Conservation (phyloP, 2,888 invertebrate genomes). For the Andrena haemorrhoa region DNA sequence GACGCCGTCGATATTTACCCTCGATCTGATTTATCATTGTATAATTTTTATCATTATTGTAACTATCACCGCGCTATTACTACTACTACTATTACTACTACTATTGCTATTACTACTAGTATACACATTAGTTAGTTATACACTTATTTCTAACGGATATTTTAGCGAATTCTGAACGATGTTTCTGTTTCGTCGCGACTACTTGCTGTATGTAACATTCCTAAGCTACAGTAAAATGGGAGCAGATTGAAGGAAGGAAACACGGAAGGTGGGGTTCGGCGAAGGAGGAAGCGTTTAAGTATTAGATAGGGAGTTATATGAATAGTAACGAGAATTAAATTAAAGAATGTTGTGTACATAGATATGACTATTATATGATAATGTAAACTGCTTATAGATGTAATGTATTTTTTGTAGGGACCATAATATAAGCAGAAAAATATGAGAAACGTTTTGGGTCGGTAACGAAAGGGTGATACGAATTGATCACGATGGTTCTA, state of each 20-base stretch:
- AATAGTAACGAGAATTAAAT: conserved; percentile 54
- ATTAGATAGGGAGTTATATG: conserved; percentile 65
- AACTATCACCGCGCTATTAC: conserved; percentile 25
- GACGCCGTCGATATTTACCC: neutral
- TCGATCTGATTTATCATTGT: neutral
- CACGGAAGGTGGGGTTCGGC: neutral
- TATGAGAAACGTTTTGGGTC: conserved; percentile 55
- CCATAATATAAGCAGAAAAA: conserved; percentile 79
- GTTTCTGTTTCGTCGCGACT: conserved; percentile 54
- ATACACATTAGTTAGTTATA: conserved; percentile 43
- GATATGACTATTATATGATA: conserved; percentile 68
- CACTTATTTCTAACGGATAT: conserved; percentile 48
- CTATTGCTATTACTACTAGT: conserved; percentile 29
- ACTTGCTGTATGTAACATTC: conserved; percentile 70
- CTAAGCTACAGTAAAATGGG: conserved; percentile 50
- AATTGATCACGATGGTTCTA: conserved; percentile 48
- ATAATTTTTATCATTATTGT: conserved; percentile 26
- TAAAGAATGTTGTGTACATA: conserved; percentile 74
- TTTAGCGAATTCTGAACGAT: conserved; percentile 42
- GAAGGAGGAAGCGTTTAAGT: conserved; percentile 51
- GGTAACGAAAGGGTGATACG: conserved; percentile 59
- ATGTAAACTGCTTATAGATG: conserved; percentile 81
- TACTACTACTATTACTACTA: conserved; percentile 33
- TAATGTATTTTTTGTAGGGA: conserved; percentile 83
- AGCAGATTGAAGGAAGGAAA: conserved; percentile 7